A percentile compares a stretch with the other conserved stretches of the same genome.
Evolutionary conservation across 2,888 invertebrate genomes (phyloP).

Genomic region (Oegoconia quadripuncta): DNA sequence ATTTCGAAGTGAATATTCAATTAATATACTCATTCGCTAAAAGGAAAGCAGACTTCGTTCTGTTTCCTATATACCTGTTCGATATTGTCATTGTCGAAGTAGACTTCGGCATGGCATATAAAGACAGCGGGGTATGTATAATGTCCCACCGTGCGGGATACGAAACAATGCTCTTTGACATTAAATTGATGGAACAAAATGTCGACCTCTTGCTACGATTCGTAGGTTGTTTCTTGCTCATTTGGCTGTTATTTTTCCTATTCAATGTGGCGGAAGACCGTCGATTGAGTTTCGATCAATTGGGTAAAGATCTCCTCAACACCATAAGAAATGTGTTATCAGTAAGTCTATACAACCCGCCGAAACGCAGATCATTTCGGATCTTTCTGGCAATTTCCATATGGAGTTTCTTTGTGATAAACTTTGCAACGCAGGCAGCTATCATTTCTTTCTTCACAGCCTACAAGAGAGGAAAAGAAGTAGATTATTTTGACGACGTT

Average conservation of each 20-base stretch:
- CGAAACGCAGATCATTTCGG: conserved; percentile 46
- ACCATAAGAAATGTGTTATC: conserved; percentile 49
- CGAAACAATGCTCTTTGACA: conserved; percentile 53
- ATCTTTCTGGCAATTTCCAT: conserved; percentile 52
- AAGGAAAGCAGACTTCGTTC: conserved; percentile 52
- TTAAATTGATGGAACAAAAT: conserved; percentile 37
- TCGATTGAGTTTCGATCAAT: conserved; percentile 42
- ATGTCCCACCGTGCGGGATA: conserved; percentile 54
- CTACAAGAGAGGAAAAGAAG: conserved; percentile 58
- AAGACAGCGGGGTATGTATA: conserved; percentile 64
- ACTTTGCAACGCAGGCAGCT: conserved; percentile 62
- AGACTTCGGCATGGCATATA: conserved; percentile 50
- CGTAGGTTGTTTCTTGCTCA: conserved; percentile 41
- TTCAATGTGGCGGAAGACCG: conserved; percentile 42
- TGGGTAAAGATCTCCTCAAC: conserved; percentile 62
- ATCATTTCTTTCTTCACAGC: conserved; percentile 67
- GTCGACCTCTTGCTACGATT: conserved; percentile 32
- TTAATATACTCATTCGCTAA: conserved; percentile 48
- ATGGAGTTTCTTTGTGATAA: conserved; percentile 65
- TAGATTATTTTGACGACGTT: conserved; percentile 65
- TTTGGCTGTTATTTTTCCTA: conserved; percentile 54
- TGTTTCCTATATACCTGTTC: conserved; percentile 59
- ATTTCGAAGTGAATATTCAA: conserved; percentile 47
- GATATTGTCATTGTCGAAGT: conserved; percentile 53
- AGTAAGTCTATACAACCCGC: conserved; percentile 49